phyloP scores from a whole-genome alignment of 2,797 vertebrate genomes.

The Selene dorsalis region DNA sequence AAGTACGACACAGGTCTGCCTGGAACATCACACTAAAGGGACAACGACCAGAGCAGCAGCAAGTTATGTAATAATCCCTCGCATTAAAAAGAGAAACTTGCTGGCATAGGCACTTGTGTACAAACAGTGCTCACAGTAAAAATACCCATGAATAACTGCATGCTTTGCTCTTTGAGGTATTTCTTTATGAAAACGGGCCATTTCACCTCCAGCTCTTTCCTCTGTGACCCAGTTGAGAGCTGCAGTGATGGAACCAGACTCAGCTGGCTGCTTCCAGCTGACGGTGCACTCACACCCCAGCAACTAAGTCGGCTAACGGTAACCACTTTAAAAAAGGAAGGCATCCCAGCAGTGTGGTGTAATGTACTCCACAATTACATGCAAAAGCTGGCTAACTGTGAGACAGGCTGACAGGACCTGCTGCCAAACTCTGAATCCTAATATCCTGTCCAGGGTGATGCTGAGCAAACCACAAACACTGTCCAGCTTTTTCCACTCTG shows the following conservation, averaged over 20 bases:
- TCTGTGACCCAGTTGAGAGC: slow-evolving; percentile 52
- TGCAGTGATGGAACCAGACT: slow-evolving; percentile 26
- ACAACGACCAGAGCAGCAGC: background rate
- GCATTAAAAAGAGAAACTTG: slow-evolving; percentile 27
- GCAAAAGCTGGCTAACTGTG: slow-evolving; percentile 29
- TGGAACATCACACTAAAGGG: background rate
- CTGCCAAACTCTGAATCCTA: slow-evolving; percentile 1
- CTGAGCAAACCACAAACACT: slow-evolving; percentile 6
- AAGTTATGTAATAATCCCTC: slow-evolving; percentile 4
- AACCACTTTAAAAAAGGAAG: slow-evolving; percentile 47
- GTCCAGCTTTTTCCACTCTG: background rate
- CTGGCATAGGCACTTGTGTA: slow-evolving; percentile 39
- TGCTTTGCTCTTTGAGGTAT: slow-evolving; percentile 48
- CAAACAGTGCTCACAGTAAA: slow-evolving; percentile 29
- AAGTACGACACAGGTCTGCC: slow-evolving; percentile 10
- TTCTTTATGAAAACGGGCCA: slow-evolving; percentile 52
- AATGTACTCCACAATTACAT: slow-evolving; percentile 54
- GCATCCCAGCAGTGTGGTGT: slow-evolving; percentile 33
- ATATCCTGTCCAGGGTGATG: background rate
- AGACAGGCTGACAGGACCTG: slow-evolving; percentile 1
- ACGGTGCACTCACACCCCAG: slow-evolving; percentile 45
- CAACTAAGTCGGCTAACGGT: slow-evolving; percentile 19
- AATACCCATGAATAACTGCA: slow-evolving; percentile 36
- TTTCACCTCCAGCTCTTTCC: slow-evolving; percentile 45
- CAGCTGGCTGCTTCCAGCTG: slow-evolving; percentile 55